phyloP scores from a whole-genome alignment of 1,140 invertebrate species.

The Drosophila tristis region DNA sequence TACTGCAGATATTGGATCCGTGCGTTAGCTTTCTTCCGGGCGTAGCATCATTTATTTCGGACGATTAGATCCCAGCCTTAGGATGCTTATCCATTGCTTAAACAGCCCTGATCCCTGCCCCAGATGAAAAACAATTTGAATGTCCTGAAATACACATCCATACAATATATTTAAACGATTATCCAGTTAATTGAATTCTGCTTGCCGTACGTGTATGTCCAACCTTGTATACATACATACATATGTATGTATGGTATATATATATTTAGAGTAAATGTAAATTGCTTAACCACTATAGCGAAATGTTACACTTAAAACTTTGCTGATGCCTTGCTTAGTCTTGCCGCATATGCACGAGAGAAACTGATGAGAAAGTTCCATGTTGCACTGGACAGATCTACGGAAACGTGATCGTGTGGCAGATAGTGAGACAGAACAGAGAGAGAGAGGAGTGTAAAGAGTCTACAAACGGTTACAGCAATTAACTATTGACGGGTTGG shows the following conservation, averaged over 20 bases:
- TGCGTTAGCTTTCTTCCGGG: too few relatives aligned
- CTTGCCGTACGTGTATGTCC: conserved; percentile 29
- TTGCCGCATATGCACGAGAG: conserved; percentile 30
- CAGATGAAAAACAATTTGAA: neutral
- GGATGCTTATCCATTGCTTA: neutral
- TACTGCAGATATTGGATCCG: too few relatives aligned
- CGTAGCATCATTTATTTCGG: too few relatives aligned
- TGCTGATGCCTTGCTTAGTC: conserved; percentile 41
- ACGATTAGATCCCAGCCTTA: too few relatives aligned
- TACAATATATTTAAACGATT: conserved; percentile 62
- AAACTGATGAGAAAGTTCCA: conserved; percentile 15
- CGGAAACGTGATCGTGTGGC: too few relatives aligned
- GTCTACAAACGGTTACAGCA: conserved; percentile 22
- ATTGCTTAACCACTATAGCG: conserved; percentile 56
- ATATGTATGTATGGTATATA: conserved; percentile 43
- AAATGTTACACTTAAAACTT: conserved; percentile 70
- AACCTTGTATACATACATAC: conserved; percentile 39
- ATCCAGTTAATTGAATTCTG: conserved; percentile 52
- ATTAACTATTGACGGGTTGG: conserved; percentile 31
- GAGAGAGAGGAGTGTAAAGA: conserved; percentile 3
- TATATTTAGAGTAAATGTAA: conserved; percentile 54
- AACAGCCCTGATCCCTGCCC: neutral
- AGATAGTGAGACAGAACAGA: too few relatives aligned
- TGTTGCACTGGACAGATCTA: conserved; percentile 23
- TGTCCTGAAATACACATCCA: conserved; percentile 63